Conservation (phyloP, 2,888 invertebrate species). For the Eremobia ochroleuca region DNA sequence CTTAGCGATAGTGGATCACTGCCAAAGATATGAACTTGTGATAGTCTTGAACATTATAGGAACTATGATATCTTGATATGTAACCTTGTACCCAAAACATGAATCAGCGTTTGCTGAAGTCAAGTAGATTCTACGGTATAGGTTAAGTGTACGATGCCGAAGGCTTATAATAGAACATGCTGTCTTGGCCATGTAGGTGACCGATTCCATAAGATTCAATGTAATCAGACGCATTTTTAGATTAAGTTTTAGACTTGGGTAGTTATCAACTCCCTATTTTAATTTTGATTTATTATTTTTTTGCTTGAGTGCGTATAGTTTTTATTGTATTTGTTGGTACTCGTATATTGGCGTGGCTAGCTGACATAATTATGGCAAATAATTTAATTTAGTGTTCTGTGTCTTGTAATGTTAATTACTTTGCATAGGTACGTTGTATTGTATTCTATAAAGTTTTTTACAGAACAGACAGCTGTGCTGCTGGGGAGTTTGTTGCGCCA, state of each 20-base stretch:
- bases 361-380: too few relatives aligned
- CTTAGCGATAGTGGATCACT: conserved; percentile 44
- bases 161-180: neutral
- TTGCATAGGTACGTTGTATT: too few relatives aligned
- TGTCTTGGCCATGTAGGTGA: neutral
- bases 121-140: conserved; percentile 1
- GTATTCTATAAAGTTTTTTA: too few relatives aligned
- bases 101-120: conserved; percentile 20
- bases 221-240: neutral
- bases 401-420: too few relatives aligned
- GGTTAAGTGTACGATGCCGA: neutral
- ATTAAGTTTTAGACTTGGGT: neutral
- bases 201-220: neutral
- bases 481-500: too few relatives aligned
- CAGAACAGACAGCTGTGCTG: too few relatives aligned
- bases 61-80: conserved; percentile 23
- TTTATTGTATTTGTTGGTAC: too few relatives aligned
- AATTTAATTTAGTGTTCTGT: too few relatives aligned
- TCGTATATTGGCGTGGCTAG: too few relatives aligned
- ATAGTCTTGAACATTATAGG: conserved; percentile 31
- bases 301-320: too few relatives aligned
- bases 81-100: conserved; percentile 44
- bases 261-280: neutral
- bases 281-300: too few relatives aligned
- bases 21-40: conserved; percentile 51